These are phyloP conservation scores for Catajapyx aquilonaris DNA, from an alignment of 1,140 invertebrate genomes.

Conservation along the genomic window DNA sequence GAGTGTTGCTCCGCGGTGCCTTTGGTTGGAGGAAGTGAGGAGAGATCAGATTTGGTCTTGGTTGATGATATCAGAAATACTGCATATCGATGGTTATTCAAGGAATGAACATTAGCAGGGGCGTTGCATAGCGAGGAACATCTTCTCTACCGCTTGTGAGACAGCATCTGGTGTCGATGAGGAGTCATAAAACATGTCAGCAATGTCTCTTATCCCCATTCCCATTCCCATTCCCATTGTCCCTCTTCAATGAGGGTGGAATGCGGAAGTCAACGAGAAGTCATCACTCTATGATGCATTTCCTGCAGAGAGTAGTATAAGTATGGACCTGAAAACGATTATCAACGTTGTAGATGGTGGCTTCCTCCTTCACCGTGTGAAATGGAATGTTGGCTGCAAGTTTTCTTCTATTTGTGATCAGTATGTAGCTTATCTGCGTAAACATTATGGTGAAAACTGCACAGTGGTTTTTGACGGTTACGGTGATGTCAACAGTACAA, in stretches of 20 bases:
- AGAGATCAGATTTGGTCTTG: background rate
- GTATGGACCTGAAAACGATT: background rate
- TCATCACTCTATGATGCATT: background rate
- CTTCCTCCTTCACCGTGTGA: background rate
- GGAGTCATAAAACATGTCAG: background rate
- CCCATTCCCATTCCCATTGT: background rate
- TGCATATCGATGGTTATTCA: background rate
- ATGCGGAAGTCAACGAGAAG: background rate
- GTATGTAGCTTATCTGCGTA: background rate
- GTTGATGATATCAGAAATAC: background rate
- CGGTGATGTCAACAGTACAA: constrained; percentile 2
- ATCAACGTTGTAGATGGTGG: background rate
- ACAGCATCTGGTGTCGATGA: background rate
- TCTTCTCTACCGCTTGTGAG: background rate
- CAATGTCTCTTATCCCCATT: background rate
- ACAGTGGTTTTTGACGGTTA: constrained; percentile 1
- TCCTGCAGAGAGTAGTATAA: background rate
- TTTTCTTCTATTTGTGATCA: background rate
- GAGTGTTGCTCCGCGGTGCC: background rate
- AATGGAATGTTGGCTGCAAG: background rate
- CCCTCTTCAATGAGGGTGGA: background rate
- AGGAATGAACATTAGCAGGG: background rate
- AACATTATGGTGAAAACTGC: background rate
- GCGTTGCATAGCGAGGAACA: background rate
- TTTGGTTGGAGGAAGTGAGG: background rate